phyloP scores from a whole-genome alignment of 2,888 invertebrate species.

The Brachynemurus nebulosus region DNA sequence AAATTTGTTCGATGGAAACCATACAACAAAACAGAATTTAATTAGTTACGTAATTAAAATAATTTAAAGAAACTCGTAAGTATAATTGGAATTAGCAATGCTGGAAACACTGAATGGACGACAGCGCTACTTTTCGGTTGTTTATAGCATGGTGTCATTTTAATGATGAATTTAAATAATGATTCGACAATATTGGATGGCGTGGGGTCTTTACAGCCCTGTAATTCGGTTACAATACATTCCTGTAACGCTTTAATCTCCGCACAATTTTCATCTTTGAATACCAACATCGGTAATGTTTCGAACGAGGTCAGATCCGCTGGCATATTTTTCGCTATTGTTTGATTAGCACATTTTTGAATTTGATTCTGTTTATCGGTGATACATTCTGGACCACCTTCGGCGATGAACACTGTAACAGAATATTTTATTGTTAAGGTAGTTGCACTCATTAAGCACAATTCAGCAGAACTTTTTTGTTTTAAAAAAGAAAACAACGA shows the following conservation, averaged over 20 bases:
- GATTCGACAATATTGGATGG: conserved; percentile 68
- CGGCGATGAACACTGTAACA: conserved; percentile 60
- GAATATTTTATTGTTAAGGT: conserved; percentile 8
- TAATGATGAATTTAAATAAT: conserved; percentile 54
- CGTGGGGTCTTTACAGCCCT: conserved; percentile 56
- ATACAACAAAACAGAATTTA: no score
- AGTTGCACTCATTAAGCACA: no score
- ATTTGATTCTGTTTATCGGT: conserved; percentile 43
- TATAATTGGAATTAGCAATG: no score
- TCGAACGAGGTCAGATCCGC: conserved; percentile 30
- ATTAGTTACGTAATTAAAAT: no score
- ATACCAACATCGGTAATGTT: conserved; percentile 41
- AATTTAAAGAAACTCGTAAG: no score
- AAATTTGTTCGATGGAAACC: no score
- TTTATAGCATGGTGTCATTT: conserved; percentile 56
- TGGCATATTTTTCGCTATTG: conserved; percentile 39
- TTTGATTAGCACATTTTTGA: conserved; percentile 47
- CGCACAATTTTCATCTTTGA: conserved; percentile 41
- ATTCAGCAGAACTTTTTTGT: no score
- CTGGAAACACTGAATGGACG: no score
- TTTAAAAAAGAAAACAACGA: no score
- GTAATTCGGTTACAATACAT: conserved; percentile 47
- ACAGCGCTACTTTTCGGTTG: no score
- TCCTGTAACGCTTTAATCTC: conserved; percentile 39
- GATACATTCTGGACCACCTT: conserved; percentile 67